A percentile compares a stretch with the other conserved stretches of the same genome.
Conservation (phyloP, 92 coral and sea anemone genomes). For the Muricea muricata region DNA sequence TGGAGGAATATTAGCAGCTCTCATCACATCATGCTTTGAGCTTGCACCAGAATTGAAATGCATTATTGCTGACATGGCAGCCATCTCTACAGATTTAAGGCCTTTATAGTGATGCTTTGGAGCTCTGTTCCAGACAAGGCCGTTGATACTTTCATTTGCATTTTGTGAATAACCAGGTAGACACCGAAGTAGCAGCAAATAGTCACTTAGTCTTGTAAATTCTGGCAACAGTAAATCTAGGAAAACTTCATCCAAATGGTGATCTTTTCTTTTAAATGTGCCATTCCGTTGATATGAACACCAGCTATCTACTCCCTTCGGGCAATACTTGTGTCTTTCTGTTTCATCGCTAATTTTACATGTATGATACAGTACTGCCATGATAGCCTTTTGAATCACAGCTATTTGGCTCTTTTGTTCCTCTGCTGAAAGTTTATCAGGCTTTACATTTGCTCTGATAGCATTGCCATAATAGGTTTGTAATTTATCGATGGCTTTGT, state of each 20-base stretch:
- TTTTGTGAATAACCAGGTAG: slow-evolving; percentile 53
- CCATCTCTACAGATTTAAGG: slow-evolving; percentile 11
- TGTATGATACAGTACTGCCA: slow-evolving; percentile 24
- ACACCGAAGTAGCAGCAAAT: slow-evolving; percentile 40
- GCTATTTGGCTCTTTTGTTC: background rate
- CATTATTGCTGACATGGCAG: slow-evolving; percentile 36
- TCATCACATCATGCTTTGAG: slow-evolving; percentile 37
- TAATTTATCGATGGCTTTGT: slow-evolving; percentile 36
- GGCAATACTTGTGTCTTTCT: background rate
- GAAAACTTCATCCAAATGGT: slow-evolving; percentile 49
- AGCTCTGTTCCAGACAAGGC: background rate
- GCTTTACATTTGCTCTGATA: slow-evolving; percentile 23
- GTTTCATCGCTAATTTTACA: slow-evolving; percentile 7
- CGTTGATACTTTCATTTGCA: background rate
- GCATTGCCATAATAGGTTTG: slow-evolving; percentile 52
- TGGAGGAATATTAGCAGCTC: slow-evolving; percentile 13
- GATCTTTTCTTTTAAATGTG: slow-evolving; percentile 30
- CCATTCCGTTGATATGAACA: slow-evolving; percentile 20
- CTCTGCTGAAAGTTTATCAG: slow-evolving; percentile 29
- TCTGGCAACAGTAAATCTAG: slow-evolving; percentile 35
- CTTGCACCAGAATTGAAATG: slow-evolving; percentile 47
- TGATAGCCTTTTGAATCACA: too few species aligned
- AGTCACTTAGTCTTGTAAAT: slow-evolving; percentile 43
- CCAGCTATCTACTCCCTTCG: background rate
- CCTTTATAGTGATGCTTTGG: slow-evolving; percentile 38